Evolutionary conservation across 2,888 invertebrate species (phyloP).

Genomic region (Perizoma flavofasciatum): DNA sequence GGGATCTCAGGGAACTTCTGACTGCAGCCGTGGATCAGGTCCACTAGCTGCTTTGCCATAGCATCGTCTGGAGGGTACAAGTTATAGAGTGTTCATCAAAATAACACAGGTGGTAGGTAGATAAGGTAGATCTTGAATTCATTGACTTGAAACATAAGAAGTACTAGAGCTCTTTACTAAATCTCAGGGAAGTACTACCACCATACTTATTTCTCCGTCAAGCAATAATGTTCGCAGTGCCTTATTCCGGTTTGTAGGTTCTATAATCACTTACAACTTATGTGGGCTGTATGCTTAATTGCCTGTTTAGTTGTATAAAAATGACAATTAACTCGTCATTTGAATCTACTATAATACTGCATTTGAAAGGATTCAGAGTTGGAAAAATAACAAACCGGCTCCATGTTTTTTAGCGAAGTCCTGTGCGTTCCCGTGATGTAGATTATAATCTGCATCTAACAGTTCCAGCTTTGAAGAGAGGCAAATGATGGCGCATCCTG

Average conservation of each 20-base stretch:
- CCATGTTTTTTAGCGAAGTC: constrained; percentile 59
- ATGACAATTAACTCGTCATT: no score
- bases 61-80: constrained; percentile 50
- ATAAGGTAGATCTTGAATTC: neutral
- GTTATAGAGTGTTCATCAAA: neutral
- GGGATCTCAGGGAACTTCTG: constrained; percentile 29
- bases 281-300: no score
- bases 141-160: no score
- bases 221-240: no score
- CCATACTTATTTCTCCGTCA: no score
- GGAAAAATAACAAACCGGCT: constrained; percentile 54
- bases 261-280: no score
- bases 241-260: no score
- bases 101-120: neutral
- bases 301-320: no score
- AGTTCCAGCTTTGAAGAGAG: constrained; percentile 52
- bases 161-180: no score
- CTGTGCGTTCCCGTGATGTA: constrained; percentile 55
- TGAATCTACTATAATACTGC: neutral
- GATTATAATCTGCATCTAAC: constrained; percentile 47
- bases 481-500: constrained; percentile 56
- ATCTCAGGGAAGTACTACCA: no score
- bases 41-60: constrained; percentile 54
- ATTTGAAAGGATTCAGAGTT: neutral
- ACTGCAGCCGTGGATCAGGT: constrained; percentile 54